phyloP scores from a whole-genome alignment of 2,888 invertebrate genomes.

The Drosophila demipolita region DNA sequence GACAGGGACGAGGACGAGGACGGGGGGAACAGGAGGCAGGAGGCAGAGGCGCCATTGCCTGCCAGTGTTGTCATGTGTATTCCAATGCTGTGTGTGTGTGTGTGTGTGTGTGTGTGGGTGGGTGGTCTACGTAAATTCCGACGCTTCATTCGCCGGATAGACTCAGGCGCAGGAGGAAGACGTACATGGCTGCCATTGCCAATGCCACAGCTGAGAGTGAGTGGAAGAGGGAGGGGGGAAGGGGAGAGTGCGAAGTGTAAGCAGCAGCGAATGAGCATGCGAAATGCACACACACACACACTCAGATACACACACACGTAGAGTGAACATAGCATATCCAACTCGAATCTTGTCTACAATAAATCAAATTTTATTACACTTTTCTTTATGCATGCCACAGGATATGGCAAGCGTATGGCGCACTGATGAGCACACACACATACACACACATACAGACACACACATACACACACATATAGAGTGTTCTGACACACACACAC shows the following conservation, averaged over 20 bases:
- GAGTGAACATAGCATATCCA: constrained; percentile 74
- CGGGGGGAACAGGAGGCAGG: constrained; percentile 37
- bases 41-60: constrained; percentile 34
- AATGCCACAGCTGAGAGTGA: constrained; percentile 3
- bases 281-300: constrained; percentile 60
- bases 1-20: constrained; percentile 14
- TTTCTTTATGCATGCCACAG: constrained; percentile 85
- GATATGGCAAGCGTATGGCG: constrained; percentile 81
- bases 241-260: constrained; percentile 61
- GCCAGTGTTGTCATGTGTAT: constrained; percentile 46
- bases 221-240: background rate
- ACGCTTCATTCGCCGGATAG: constrained; percentile 77
- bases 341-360: constrained; percentile 85
- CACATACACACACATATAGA: constrained; percentile 1
- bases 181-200: constrained; percentile 63
- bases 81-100: constrained; percentile 18
- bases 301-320: constrained; percentile 39
- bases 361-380: constrained; percentile 86
- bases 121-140: constrained; percentile 65
- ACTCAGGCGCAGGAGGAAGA: constrained; percentile 47
- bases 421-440: constrained; percentile 70
- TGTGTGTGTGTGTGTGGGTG: constrained; percentile 18
- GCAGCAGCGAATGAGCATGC: constrained; percentile 72
- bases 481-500: constrained; percentile 27
- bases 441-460: constrained; percentile 44